A percentile compares a stretch with the other conserved stretches of the same genome.
Conservation (phyloP, 1,140 invertebrate species). For the Cylas formicarius region DNA sequence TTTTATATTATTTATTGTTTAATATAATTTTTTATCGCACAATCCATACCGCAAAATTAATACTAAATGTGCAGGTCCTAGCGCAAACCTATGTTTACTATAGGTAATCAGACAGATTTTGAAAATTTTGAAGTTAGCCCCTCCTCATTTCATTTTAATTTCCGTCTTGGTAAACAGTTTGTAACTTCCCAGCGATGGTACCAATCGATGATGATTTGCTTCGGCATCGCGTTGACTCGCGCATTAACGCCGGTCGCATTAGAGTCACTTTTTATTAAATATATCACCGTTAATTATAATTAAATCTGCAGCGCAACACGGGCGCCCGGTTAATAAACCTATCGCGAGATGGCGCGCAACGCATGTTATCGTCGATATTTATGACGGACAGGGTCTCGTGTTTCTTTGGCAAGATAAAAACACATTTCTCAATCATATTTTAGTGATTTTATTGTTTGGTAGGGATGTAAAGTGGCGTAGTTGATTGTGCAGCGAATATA, state of each 20-base stretch:
- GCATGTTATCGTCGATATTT: constrained; percentile 33
- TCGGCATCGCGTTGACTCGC: too few species aligned
- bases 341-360: constrained; percentile 17
- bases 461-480: constrained; percentile 41
- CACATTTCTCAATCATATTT: constrained; percentile 43
- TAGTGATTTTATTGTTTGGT: constrained; percentile 44
- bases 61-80: too few species aligned
- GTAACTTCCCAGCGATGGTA: too few species aligned
- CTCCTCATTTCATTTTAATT: too few species aligned
- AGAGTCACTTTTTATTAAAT: constrained; percentile 23
- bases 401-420: constrained; percentile 37
- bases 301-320: constrained; percentile 15
- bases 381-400: constrained; percentile 35
- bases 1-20: too few species aligned
- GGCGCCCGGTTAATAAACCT: constrained; percentile 20
- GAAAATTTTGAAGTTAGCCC: too few species aligned
- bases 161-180: too few species aligned
- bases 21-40: too few species aligned
- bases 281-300: constrained; percentile 22
- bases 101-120: too few species aligned
- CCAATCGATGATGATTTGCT: too few species aligned
- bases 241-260: constrained; percentile 5
- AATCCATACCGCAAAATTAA: too few species aligned
- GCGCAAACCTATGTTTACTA: too few species aligned
- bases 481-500: constrained; percentile 43